phyloP scores from a whole-genome alignment of 2,888 invertebrate species.

The Dascillus cervinus region DNA sequence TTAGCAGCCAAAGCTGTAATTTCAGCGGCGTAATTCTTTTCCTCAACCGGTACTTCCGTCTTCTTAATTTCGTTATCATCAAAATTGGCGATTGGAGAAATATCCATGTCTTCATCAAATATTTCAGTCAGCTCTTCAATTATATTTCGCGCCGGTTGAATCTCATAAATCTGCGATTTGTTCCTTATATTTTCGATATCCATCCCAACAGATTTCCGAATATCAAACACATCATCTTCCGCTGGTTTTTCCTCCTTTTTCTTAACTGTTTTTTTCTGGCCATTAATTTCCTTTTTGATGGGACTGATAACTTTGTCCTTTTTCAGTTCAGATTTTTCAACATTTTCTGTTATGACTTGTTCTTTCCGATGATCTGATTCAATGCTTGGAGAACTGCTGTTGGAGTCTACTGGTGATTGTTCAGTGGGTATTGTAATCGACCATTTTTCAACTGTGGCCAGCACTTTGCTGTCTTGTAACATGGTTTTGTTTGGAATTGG shows the following conservation, averaged over 20 bases:
- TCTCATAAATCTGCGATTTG: constrained; percentile 1
- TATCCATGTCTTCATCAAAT: constrained; percentile 19
- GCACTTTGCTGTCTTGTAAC: constrained; percentile 85
- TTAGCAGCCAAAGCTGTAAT: constrained; percentile 54
- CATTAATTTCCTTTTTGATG: constrained; percentile 3
- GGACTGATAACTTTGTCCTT: constrained; percentile 6
- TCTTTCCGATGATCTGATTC: constrained; percentile 17
- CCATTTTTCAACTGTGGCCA: constrained; percentile 81
- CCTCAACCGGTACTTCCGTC: constrained; percentile 28
- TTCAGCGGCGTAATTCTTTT: constrained; percentile 39
- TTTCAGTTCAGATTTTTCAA: not conserved
- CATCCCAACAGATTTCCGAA: constrained; percentile 26
- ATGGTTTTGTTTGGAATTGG: constrained; percentile 92
- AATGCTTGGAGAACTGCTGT: constrained; percentile 36
- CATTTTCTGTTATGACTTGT: constrained; percentile 5
- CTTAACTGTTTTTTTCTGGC: constrained; percentile 9
- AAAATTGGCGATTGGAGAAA: constrained; percentile 12
- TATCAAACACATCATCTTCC: constrained; percentile 12
- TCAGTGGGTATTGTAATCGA: constrained; percentile 42
- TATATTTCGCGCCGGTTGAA: constrained; percentile 7
- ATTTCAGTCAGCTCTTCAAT: constrained; percentile 17
- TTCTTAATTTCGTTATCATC: constrained; percentile 23
- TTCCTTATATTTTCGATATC: constrained; percentile 11
- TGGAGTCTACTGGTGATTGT: constrained; percentile 37
- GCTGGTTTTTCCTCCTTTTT: not conserved